Evolutionary conservation across 1,140 invertebrate genomes (phyloP).

Genomic region (Thalassaphorura encarpata): DNA sequence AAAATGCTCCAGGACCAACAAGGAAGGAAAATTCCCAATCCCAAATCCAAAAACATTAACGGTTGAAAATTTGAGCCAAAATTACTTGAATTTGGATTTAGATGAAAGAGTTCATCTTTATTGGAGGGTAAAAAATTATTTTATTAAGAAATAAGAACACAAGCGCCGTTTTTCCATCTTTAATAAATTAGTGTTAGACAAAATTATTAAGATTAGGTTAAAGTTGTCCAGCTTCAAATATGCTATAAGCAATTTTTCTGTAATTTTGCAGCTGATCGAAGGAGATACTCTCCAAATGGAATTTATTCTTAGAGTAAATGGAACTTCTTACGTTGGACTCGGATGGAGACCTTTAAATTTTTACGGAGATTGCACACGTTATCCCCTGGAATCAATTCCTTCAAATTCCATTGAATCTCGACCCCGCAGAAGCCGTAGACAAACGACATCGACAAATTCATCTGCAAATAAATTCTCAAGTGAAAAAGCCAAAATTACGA

Average conservation of each 20-base stretch:
- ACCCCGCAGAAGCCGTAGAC: neutral
- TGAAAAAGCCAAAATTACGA: too few relatives aligned
- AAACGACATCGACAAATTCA: neutral
- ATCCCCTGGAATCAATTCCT: neutral
- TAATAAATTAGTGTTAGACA: too few relatives aligned
- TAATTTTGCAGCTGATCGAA: constrained; percentile 37
- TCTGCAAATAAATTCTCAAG: too few relatives aligned
- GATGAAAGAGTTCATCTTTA: neutral
- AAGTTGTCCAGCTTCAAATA: constrained; percentile 5
- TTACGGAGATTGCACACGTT: constrained; percentile 15
- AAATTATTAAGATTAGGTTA: too few relatives aligned
- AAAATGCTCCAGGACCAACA: constrained; percentile 10
- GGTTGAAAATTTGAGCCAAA: neutral
- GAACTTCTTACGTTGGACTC: constrained; percentile 69
- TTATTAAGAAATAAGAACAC: neutral
- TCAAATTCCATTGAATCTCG: neutral
- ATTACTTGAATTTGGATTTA: neutral
- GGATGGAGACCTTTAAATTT: constrained; percentile 50
- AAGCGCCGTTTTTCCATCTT: too few relatives aligned
- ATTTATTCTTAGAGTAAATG: constrained; percentile 67
- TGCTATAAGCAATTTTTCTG: constrained; percentile 5
- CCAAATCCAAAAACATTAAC: constrained; percentile 10
- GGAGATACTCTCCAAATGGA: constrained; percentile 69
- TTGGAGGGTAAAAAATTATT: constrained; percentile 6
- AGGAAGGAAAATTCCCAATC: neutral